A percentile compares a stretch with the other conserved stretches of the same genome.
These are phyloP conservation scores for Tychaedon coryphoeus DNA, from an alignment of 2,113 vertebrate genomes.

Conservation along the genomic window DNA sequence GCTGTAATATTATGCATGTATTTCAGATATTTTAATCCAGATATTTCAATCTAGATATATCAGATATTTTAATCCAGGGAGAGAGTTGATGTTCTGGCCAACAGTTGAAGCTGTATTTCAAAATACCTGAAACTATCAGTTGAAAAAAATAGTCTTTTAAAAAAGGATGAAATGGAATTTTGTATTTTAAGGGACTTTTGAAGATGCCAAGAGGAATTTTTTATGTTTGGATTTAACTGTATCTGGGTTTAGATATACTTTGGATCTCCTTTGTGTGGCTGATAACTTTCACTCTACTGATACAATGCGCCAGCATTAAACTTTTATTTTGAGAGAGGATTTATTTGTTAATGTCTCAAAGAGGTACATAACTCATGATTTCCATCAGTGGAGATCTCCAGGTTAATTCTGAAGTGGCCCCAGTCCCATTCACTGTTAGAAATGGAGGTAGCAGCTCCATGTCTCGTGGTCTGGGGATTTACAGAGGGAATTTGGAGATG, in stretches of 20 bases:
- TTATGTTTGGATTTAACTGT: neutral
- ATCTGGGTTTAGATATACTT: neutral
- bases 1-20: neutral
- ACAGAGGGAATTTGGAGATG: neutral
- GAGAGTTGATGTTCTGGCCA: neutral
- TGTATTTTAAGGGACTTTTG: neutral
- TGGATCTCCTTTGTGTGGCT: neutral
- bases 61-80: neutral
- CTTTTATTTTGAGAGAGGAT: neutral
- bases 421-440: neutral
- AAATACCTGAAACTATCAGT: neutral
- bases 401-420: neutral
- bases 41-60: neutral
- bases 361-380: neutral
- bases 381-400: neutral
- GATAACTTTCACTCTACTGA: neutral
- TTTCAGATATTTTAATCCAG: neutral
- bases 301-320: neutral
- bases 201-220: neutral
- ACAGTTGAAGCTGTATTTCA: neutral
- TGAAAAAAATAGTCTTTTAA: neutral
- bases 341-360: neutral
- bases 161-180: neutral
- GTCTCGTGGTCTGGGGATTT: neutral
- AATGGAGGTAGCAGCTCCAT: neutral